Percentiles rank a stretch among this genome's conserved stretches.
Evolutionary conservation across 2,888 invertebrate species (phyloP).

Genomic region (Megamerina dolium): DNA sequence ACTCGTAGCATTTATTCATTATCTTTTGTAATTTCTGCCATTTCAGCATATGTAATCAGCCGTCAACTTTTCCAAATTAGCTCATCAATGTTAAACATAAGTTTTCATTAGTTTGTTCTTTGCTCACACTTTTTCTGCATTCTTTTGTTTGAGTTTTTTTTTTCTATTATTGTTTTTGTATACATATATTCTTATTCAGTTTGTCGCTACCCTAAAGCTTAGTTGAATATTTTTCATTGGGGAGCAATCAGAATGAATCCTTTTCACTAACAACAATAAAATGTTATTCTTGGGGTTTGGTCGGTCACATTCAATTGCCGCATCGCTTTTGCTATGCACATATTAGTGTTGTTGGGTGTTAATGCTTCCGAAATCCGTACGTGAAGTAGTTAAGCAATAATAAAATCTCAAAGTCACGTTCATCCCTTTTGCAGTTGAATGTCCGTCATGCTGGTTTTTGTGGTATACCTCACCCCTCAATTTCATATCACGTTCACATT

Average conservation of each 20-base stretch:
- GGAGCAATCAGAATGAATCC: slow-evolving; percentile 33
- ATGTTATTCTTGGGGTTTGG: slow-evolving; percentile 13
- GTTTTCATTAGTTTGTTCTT: slow-evolving; percentile 17
- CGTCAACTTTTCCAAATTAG: slow-evolving; percentile 18
- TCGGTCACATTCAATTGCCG: slow-evolving; percentile 6
- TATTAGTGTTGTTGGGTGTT: slow-evolving; percentile 18
- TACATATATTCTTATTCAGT: background rate
- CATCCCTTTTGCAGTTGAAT: slow-evolving; percentile 23
- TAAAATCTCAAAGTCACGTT: slow-evolving; percentile 45
- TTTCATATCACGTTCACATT: background rate
- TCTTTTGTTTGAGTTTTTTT: too few species aligned
- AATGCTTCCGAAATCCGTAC: slow-evolving; percentile 23
- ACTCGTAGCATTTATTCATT: too few species aligned
- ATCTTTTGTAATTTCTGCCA: background rate
- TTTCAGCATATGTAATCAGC: background rate
- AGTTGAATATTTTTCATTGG: slow-evolving; percentile 23
- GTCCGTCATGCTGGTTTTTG: slow-evolving; percentile 1
- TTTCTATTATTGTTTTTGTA: slow-evolving; percentile 8
- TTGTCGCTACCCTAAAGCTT: background rate
- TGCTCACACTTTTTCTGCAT: background rate
- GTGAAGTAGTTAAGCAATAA: slow-evolving; percentile 34
- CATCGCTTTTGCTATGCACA: slow-evolving; percentile 3
- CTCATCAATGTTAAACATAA: slow-evolving; percentile 24
- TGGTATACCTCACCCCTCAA: too few species aligned
- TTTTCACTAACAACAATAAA: slow-evolving; percentile 23